Evolutionary conservation across 1,140 invertebrate species (phyloP).

Genomic region (Drosophila melanica): DNA sequence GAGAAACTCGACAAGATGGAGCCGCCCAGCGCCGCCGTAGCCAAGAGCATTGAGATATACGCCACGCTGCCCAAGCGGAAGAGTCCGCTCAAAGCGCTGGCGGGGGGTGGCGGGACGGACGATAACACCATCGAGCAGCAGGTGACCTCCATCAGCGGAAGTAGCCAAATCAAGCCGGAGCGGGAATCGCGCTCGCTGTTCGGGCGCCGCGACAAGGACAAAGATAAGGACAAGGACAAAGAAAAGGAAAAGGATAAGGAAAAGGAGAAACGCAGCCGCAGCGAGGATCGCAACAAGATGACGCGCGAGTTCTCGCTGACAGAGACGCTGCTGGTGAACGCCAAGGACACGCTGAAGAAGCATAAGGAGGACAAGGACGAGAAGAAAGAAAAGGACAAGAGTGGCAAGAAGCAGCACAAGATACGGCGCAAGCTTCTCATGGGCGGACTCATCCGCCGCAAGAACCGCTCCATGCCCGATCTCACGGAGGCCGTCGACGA

Average conservation of each 20-base stretch:
- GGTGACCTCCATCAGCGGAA: not conserved
- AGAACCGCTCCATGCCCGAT: slow-evolving; percentile 96
- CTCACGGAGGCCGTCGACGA: slow-evolving; percentile 89
- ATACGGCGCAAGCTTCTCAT: slow-evolving; percentile 94
- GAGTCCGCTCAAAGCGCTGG: slow-evolving; percentile 87
- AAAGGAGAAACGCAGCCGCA: slow-evolving; percentile 91
- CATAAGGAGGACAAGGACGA: slow-evolving; percentile 87
- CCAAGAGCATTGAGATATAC: slow-evolving; percentile 94
- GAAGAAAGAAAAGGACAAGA: slow-evolving; percentile 88
- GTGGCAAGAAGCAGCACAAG: slow-evolving; percentile 95
- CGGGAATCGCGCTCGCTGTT: slow-evolving; percentile 88
- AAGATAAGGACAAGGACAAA: slow-evolving; percentile 52
- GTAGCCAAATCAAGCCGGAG: slow-evolving; percentile 63
- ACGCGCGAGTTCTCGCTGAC: slow-evolving; percentile 88
- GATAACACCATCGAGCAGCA: slow-evolving; percentile 85
- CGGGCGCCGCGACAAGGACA: slow-evolving; percentile 85
- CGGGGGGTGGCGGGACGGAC: slow-evolving; percentile 74
- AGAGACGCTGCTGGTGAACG: slow-evolving; percentile 85
- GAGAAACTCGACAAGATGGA: slow-evolving; percentile 90
- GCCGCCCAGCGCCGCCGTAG: slow-evolving; percentile 88
- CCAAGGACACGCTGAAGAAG: slow-evolving; percentile 87
- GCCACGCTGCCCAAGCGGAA: slow-evolving; percentile 96
- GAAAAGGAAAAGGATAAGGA: slow-evolving; percentile 86
- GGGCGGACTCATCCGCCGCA: slow-evolving; percentile 94
- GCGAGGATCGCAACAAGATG: slow-evolving; percentile 91